Evolutionary conservation across 2,797 vertebrate genomes (phyloP), one percentile per base, ranked within the genome.

Genomic region (Rhabdophis nuchalis): DNA sequence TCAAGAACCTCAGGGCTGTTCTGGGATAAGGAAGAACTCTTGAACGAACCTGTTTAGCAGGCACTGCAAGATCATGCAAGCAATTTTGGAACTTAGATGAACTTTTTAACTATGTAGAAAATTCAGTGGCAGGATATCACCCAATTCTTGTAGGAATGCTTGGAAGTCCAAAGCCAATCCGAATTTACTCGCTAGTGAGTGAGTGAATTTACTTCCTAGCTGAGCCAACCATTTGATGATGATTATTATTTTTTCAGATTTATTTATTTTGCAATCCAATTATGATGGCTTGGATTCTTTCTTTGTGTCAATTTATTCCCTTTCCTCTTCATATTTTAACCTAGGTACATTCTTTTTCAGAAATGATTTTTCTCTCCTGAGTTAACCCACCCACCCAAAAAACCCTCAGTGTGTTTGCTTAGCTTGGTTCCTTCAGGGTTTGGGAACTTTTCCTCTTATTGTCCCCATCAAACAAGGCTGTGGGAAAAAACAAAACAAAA

Each of bases 381-480:
- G 54, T 92, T 89, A 54, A 2, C 10, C 18, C 1, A 1, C 9
- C 53, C 50, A 1, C 50, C 50, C 25, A 60, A 61, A 50, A 29
- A 29, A 41, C 56, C 25, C 5, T 56, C 85, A 25, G n/a, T 25
- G 20, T 41, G 11, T 14, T 9, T 64, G 53, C 11, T 16, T n/a
- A 29, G 5, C 53, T 88, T 77, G 86, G 32, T 58, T 68, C 12
- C 54, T 86, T 60, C 41, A 91, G 32, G 23, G 54, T 58, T 89
- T 89, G n/a, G 54, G 56, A 87, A 36, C 86, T 46, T 90, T 87
- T 87, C 46, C 56, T 61, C 60, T 90, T 92, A 87, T 5, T 9
- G 20, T 14, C 87, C 2, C 64, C 53, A 11, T 89, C 93, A 95
- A 95, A 93, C 86, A 93, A 94, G 85, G 86, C 90, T 93, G 94